Evolutionary conservation across 2,888 invertebrate species (phyloP).

Genomic region (Microctonus aethiopoides): DNA sequence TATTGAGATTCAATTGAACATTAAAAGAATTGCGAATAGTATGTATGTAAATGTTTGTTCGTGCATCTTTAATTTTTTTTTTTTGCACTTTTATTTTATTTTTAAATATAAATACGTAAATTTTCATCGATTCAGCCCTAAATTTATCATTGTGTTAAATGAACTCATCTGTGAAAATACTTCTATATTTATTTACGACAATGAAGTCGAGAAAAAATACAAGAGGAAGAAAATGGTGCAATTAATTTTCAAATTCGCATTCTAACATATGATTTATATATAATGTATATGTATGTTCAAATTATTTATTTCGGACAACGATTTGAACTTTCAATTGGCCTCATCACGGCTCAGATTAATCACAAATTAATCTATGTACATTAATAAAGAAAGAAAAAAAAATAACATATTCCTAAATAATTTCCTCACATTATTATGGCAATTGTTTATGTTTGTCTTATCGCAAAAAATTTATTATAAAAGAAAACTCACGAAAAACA

Average conservation of each 20-base stretch:
- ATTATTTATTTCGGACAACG: background rate
- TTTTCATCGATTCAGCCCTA: background rate
- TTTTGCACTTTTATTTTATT: background rate
- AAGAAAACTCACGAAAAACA: background rate
- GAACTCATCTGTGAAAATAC: background rate
- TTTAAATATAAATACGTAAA: background rate
- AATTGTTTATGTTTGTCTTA: background rate
- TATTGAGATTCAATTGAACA: constrained; percentile 19
- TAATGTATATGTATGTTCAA: background rate
- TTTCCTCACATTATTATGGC: background rate
- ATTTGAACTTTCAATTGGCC: background rate
- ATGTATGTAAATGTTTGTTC: background rate
- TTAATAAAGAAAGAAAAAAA: background rate
- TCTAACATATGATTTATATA: no score
- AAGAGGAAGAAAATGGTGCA: background rate
- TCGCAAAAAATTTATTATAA: background rate
- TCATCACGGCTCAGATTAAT: background rate
- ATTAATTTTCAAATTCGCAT: no score
- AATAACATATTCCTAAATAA: background rate
- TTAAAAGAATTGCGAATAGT: background rate
- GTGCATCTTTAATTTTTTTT: background rate
- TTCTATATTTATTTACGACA: background rate
- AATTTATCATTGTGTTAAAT: background rate
- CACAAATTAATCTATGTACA: background rate
- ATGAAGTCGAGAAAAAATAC: background rate